These are phyloP conservation scores for Pionites leucogaster DNA, from an alignment of 2,113 vertebrate species.

Conservation along the genomic window DNA sequence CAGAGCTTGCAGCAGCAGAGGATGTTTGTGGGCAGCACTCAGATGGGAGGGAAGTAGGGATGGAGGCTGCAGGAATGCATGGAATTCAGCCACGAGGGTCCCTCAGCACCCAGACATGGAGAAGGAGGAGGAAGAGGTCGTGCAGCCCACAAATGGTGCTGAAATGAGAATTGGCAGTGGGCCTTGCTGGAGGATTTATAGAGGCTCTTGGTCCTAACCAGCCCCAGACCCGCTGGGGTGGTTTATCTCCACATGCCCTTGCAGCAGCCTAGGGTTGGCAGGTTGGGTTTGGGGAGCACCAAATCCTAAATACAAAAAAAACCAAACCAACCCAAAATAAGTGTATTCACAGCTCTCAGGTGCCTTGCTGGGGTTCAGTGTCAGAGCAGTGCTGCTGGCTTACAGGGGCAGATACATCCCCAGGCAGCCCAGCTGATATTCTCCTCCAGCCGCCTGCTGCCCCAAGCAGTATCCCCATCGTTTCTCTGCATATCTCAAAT, in stretches of 20 bases:
- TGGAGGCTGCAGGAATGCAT: slow-evolving; percentile 49
- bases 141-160: neutral
- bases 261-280: neutral
- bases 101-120: neutral
- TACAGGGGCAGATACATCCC: neutral
- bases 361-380: neutral
- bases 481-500: neutral
- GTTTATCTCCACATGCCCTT: neutral
- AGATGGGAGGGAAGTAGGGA: neutral
- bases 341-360: fast-evolving
- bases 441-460: neutral
- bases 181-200: neutral
- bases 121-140: neutral
- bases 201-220: neutral
- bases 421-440: neutral
- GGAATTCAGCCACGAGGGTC: slow-evolving; percentile 50
- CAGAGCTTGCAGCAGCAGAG: neutral
- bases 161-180: neutral
- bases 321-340: fast-evolving
- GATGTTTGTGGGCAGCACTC: neutral
- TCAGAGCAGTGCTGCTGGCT: neutral
- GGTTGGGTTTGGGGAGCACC: neutral
- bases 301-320: neutral
- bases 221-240: neutral
- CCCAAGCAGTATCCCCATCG: neutral